Evolutionary conservation across 2,113 vertebrate species (phyloP).

Genomic region (Azemiops feae): DNA sequence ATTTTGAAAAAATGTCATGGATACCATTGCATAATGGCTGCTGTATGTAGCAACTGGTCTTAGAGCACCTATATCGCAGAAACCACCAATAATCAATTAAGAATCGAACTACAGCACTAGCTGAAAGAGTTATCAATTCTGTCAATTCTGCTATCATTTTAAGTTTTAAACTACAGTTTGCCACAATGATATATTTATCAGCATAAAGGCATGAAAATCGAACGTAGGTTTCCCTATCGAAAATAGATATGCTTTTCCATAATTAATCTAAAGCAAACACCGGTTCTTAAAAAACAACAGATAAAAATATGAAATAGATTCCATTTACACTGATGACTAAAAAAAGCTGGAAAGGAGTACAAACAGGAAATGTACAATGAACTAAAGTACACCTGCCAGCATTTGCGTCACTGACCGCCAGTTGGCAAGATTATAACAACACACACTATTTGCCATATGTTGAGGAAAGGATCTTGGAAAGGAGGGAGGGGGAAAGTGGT

Average conservation of each 20-base stretch:
- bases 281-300: not conserved
- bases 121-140: not conserved
- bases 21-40: not conserved
- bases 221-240: constrained; percentile 1
- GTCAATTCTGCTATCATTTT: not conserved
- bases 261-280: fast-evolving
- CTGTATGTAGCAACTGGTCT: not conserved
- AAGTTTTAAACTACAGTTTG: not conserved
- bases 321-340: not conserved
- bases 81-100: not conserved
- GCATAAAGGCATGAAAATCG: not conserved
- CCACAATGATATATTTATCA: not conserved
- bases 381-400: constrained; percentile 55
- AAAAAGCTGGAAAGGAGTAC: constrained; percentile 1
- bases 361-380: constrained; percentile 9
- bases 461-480: not conserved
- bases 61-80: not conserved
- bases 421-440: not conserved
- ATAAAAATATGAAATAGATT: not conserved
- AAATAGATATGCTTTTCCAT: not conserved
- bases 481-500: too few relatives aligned
- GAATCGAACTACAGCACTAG: not conserved
- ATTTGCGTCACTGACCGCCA: not conserved
- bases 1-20: not conserved
- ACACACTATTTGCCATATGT: not conserved